Evolutionary conservation across 1,140 invertebrate genomes (phyloP), one percentile per base, ranked within the genome.

Genomic region (Meloidogyne chitwoodi): DNA sequence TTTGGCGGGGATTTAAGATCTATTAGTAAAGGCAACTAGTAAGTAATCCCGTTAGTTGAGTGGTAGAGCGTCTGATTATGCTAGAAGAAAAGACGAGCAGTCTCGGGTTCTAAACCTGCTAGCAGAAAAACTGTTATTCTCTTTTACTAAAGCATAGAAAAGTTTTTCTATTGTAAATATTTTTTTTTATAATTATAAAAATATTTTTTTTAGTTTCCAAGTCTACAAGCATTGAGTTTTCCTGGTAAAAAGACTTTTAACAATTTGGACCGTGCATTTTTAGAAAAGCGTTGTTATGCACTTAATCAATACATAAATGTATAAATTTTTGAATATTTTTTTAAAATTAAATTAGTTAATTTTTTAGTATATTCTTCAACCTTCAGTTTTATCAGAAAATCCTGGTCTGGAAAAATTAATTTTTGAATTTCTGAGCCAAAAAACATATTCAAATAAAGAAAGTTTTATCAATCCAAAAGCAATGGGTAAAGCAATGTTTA

Each of bases 161-260:
- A n/a, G n/a, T n/a, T n/a, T n/a, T n/a, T n/a, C n/a, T 4, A 34
- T 11, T 41, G 16, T 2, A 41, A 16, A 26, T 27, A 34, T 64
- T 31, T 2, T 27, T 69, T 31, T 68, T 68, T 6, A n/a, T 24
- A 41, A 8, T 12, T 66, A 26, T n/a, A 79, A 66, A 65, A 79
- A 64, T 27, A 27, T 76, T 75, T 38, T n/a, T 89, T 90, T 74
- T 87, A 93, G 91, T 95, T 92, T 90, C 91, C 92, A 68, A 92
- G 93, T 87, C 86, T 96, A 3, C 90, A 90, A 5, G 92, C 92
- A 81, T 88, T 96, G 27, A 90, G 91, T 27, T 94, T 97, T 85
- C 94, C 94, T 16, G 93, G 92, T 0, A 97, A 97, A 88, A 95
- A 94, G 84, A 92, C 94, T 22, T 93, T 96, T 84, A 94, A 95